phyloP scores from a whole-genome alignment of 2,113 vertebrate species.

The Toxotes chatareus region DNA sequence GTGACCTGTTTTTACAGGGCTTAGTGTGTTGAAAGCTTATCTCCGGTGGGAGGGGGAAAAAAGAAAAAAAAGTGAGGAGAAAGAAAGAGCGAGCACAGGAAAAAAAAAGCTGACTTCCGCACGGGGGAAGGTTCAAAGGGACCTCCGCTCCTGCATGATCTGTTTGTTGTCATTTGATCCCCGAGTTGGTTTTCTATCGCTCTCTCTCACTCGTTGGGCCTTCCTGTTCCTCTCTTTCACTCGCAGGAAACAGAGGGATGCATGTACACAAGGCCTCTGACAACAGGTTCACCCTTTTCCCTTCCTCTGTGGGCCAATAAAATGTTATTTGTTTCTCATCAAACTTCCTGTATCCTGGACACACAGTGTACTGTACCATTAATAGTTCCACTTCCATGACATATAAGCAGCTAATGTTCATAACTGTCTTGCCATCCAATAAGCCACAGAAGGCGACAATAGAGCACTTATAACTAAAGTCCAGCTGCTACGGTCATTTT shows the following conservation, averaged over 20 bases:
- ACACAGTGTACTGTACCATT: constrained; percentile 6
- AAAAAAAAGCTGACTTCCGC: constrained; percentile 66
- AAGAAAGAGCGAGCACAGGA: constrained; percentile 31
- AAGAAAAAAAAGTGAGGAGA: constrained; percentile 32
- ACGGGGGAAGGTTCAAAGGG: constrained; percentile 62
- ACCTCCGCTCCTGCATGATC: constrained; percentile 62
- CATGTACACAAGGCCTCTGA: constrained; percentile 49
- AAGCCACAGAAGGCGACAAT: neutral
- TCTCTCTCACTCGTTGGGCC: constrained; percentile 29
- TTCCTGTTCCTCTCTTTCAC: constrained; percentile 60
- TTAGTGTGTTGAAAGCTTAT: constrained; percentile 70
- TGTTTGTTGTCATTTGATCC: constrained; percentile 77
- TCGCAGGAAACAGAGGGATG: constrained; percentile 55
- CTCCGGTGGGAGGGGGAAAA: constrained; percentile 60
- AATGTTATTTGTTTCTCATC: constrained; percentile 48
- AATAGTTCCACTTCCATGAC: constrained; percentile 33
- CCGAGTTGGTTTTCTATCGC: constrained; percentile 50
- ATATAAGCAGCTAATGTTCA: neutral
- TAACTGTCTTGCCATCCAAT: neutral
- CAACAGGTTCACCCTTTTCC: constrained; percentile 43
- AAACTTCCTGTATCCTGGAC: constrained; percentile 49
- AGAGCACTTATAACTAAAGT: neutral
- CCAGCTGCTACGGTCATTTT: neutral
- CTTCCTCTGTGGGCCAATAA: constrained; percentile 49
- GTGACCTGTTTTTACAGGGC: constrained; percentile 71